Conservation (phyloP, 2,113 vertebrate genomes). For the Acinonyx jubatus region DNA sequence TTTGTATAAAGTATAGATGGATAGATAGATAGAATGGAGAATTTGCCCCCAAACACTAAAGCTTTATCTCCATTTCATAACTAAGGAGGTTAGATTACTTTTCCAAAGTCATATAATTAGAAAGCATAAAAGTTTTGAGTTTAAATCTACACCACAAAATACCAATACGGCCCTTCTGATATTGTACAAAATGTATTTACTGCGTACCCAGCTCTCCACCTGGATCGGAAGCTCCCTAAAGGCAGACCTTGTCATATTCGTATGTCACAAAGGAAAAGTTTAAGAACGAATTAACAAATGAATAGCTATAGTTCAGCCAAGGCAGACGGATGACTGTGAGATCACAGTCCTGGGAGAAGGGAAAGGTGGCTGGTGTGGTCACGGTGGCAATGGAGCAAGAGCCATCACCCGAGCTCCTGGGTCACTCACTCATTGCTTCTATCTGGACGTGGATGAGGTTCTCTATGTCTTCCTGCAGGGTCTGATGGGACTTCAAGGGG, state of each 20-base stretch:
- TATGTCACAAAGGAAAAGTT: not conserved
- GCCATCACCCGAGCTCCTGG: fast-evolving
- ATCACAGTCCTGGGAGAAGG: not conserved
- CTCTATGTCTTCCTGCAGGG: constrained; percentile 92
- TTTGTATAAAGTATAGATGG: not conserved
- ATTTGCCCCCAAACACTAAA: not conserved
- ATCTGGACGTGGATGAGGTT: constrained; percentile 93
- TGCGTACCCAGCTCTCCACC: not conserved
- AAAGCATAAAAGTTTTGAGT: not conserved
- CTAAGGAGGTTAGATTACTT: not conserved
- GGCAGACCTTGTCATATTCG: not conserved
- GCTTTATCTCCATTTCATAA: not conserved
- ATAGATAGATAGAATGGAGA: not conserved
- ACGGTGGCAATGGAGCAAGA: not conserved
- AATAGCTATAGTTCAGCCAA: not conserved
- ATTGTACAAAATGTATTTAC: not conserved
- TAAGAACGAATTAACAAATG: not conserved
- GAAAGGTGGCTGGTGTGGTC: no score
- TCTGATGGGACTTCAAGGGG: constrained; percentile 94
- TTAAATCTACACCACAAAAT: not conserved
- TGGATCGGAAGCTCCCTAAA: not conserved
- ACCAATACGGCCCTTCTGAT: not conserved
- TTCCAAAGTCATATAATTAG: not conserved
- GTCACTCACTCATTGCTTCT: constrained; percentile 95
- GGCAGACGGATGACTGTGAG: fast-evolving